These are phyloP conservation scores for Nebria brevicollis DNA, from an alignment of 2,888 invertebrate genomes.

Conservation along the genomic window DNA sequence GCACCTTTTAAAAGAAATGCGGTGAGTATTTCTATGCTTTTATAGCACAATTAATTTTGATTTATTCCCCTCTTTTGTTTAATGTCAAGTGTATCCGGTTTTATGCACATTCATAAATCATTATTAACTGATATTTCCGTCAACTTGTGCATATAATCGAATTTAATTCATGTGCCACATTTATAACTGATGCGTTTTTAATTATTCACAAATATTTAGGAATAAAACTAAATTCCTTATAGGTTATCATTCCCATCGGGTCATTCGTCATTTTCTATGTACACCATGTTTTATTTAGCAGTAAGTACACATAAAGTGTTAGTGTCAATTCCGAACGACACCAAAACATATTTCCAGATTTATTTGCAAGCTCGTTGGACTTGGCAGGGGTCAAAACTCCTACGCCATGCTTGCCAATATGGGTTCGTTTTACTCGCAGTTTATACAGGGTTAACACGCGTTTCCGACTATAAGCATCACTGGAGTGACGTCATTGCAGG, in stretches of 20 bases:
- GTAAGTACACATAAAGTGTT: slow-evolving; percentile 66
- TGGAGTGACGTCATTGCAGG: slow-evolving; percentile 97
- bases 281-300: slow-evolving; percentile 84
- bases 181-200: too few relatives aligned
- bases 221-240: slow-evolving; percentile 51
- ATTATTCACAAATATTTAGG: too few relatives aligned
- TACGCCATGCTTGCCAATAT: slow-evolving; percentile 88
- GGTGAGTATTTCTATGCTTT: slow-evolving; percentile 57
- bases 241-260: slow-evolving; percentile 91
- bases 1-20: slow-evolving; percentile 76
- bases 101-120: too few relatives aligned
- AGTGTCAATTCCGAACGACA: neutral
- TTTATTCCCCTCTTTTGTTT: too few relatives aligned
- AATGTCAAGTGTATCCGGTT: too few relatives aligned
- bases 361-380: slow-evolving; percentile 88
- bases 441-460: slow-evolving; percentile 88
- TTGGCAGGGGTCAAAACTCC: slow-evolving; percentile 82
- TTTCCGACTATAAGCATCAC: slow-evolving; percentile 97
- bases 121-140: too few relatives aligned
- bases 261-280: slow-evolving; percentile 90
- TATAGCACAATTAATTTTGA: too few relatives aligned
- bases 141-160: too few relatives aligned
- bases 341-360: slow-evolving; percentile 66
- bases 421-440: slow-evolving; percentile 81
- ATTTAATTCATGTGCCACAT: too few relatives aligned